A percentile compares a stretch with the other conserved stretches of the same genome.
Conservation (phyloP, 2,797 vertebrate genomes). For the Microctenopoma steveboyesi region DNA sequence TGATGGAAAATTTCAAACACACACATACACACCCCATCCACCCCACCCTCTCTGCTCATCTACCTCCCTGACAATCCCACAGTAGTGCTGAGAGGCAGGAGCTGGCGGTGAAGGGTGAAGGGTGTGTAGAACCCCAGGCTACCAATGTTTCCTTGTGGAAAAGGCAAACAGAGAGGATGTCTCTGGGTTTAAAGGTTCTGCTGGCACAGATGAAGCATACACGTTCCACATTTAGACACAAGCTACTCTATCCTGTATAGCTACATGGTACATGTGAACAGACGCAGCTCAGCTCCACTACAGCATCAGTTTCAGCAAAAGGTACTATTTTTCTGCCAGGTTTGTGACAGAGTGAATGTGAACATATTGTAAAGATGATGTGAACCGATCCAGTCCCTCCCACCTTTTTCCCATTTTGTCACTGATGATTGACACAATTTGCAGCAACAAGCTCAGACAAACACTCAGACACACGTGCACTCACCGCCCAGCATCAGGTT, state of each 20-base stretch:
- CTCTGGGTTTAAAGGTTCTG: slow-evolving; percentile 44
- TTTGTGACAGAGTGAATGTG: neutral
- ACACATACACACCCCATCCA: neutral
- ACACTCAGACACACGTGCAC: no score
- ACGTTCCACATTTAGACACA: slow-evolving; percentile 58
- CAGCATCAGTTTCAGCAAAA: neutral
- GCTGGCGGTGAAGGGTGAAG: slow-evolving; percentile 75
- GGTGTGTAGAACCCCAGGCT: slow-evolving; percentile 68
- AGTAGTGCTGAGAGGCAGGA: slow-evolving; percentile 59
- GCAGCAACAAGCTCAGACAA: neutral
- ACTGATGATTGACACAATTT: neutral
- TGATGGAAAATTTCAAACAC: slow-evolving; percentile 58
- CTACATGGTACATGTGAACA: slow-evolving; percentile 1
- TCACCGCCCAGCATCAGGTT: neutral
- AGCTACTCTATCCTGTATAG: slow-evolving; percentile 22
- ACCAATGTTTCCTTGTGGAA: slow-evolving; percentile 58
- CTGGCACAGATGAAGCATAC: slow-evolving; percentile 53
- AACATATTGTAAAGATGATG: neutral
- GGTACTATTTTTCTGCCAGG: neutral
- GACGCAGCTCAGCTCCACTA: slow-evolving; percentile 2
- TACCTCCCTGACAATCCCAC: slow-evolving; percentile 38
- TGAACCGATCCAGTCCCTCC: neutral
- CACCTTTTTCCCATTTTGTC: no score
- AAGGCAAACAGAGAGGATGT: slow-evolving; percentile 66
- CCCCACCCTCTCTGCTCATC: neutral